A percentile compares a stretch with the other conserved stretches of the same genome.
phyloP scores from a whole-genome alignment of 1,140 invertebrate genomes.

The Neoseiulus cucumeris region DNA sequence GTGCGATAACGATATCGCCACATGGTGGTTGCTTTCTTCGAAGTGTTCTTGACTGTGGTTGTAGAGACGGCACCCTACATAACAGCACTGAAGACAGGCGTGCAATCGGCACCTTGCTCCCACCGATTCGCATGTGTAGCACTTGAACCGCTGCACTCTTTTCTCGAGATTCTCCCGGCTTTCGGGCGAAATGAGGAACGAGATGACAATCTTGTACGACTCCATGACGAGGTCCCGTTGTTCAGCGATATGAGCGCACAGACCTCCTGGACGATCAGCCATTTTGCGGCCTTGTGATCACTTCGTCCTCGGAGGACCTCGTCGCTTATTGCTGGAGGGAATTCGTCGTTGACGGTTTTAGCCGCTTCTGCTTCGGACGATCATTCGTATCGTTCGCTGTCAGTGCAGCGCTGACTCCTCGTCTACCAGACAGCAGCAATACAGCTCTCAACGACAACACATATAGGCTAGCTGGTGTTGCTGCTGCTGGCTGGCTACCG shows the following conservation, averaged over 20 bases:
- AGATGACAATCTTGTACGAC: background rate
- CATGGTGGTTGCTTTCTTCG: constrained; percentile 51
- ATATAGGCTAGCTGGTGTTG: no score
- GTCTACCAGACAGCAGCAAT: no score
- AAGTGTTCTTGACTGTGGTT: constrained; percentile 67
- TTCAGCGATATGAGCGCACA: background rate
- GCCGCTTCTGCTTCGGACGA: no score
- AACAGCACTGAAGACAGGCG: constrained; percentile 74
- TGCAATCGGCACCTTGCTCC: constrained; percentile 38
- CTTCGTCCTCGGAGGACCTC: no score
- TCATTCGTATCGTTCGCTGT: no score
- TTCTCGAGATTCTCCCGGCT: background rate
- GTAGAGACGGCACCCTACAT: constrained; percentile 60
- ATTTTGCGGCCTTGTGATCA: no score
- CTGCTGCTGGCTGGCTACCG: no score
- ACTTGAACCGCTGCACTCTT: background rate
- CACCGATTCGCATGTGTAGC: background rate
- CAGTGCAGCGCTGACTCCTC: no score
- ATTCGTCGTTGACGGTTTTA: no score
- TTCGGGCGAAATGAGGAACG: background rate
- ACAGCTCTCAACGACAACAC: no score
- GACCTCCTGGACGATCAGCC: no score
- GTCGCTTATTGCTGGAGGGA: no score
- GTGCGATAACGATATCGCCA: constrained; percentile 56
- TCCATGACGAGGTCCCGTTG: background rate